Evolutionary conservation across 2,113 vertebrate genomes (phyloP), one percentile per base, ranked within the genome.

Genomic region (Urocolius indicus): DNA sequence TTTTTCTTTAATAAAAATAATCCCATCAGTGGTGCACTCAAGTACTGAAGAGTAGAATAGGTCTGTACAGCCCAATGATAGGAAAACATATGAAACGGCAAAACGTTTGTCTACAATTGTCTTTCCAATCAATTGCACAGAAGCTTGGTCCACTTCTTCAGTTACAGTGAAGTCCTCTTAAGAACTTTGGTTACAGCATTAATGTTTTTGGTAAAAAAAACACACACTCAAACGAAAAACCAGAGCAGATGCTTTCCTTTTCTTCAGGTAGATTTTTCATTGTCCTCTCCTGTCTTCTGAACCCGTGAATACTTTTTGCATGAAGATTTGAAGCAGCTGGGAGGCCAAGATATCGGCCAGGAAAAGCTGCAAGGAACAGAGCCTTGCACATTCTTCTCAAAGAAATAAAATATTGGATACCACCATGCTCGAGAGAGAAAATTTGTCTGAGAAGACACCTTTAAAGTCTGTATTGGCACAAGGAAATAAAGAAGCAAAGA

Each of bases 381-480:
- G 27, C 98, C 98, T 93, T 99, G 99, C n/a, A 99, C 98, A 4
- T 99, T 99, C 96, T 98, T 99, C 98, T 99, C 99, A 13, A 99
- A 98, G 91, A 99, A 99, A 97, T 98, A 98, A 95, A 99, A 99
- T 92, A 99, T 96, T 10, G 99, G 99, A 96, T 99, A 99, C 99
- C 99, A 99, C 99, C 99, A 99, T 3, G 98, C 98, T 97, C 99
- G 98, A 96, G 98, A 99, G 91, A 99, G 98, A 97, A 99, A 99
- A 95, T 99, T 99, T 3, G 97, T 98, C 97, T 99, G 98, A 5
- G 99, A 98, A 9, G 99, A 99, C 34, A 98, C 98, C 96, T 99
- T 99, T 94, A 99, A 97, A 94, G 97, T 98, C 99, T 99, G 97
- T 43, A 71, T 89, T 51, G 80, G 76, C 36, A 92, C 19, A 90